Evolutionary conservation across 1,140 invertebrate genomes (phyloP), one percentile per base, ranked within the genome.

Genomic region (Periplaneta americana): DNA sequence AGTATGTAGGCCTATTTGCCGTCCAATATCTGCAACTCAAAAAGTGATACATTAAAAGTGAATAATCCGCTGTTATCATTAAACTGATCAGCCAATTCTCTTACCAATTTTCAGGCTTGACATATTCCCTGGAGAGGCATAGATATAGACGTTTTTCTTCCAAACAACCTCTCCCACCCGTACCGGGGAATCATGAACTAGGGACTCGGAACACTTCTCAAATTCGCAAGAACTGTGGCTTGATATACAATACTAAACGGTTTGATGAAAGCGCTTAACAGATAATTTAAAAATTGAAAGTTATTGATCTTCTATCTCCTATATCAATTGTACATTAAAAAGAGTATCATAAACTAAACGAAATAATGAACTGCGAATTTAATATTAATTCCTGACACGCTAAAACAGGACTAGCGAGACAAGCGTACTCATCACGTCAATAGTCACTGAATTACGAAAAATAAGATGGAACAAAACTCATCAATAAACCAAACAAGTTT

Each of bases 91-190:
- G 18, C 17, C 1, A 34, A 81, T 79, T 48, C 75, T 84, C 90
- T 91, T 90, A 92, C 91, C 91, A 86, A 91, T 90, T 90, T 92
- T 92, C 89, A 92, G 88, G 88, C 91, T 92, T 87, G 91, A 92
- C 91, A 92, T 92, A 90, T 90, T 91, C 88, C 87, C 86, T 86
- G 86, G 86, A 84, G 85, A 66, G 81, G 87, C 35, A 88, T 86
- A 84, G 88, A 87, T 83, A 84, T 79, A 81, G 39, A 74, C 33
- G 35, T 81, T 77, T 35, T 37, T 32, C 34, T 57, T 36, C 74
- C 32, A 36, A 77, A 48, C 66, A 31, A 78, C 36, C 39, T 78
- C 76, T 66, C 76, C 81, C 81, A 78, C 81, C 75, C 75, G n/a
- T 32, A 81, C 28, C 66, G 36, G 35, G 33, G 28, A 22, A 35